Conservation (phyloP, 2,113 vertebrate genomes). For the Callithrix jacchus region DNA sequence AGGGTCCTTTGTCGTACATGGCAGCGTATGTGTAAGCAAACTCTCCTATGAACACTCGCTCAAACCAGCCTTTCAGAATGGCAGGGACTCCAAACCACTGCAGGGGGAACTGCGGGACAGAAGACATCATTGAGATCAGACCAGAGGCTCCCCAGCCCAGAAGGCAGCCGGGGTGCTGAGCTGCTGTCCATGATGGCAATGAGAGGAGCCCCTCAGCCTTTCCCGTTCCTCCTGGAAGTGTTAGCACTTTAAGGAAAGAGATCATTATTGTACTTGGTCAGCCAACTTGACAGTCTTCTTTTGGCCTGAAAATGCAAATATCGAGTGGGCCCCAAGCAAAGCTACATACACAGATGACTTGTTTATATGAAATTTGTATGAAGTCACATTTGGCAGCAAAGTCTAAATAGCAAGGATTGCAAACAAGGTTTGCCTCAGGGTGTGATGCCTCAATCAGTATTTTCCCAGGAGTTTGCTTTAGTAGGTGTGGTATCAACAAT, state of each 20-base stretch:
- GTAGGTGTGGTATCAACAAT: not conserved
- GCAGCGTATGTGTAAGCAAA: conserved; percentile 82
- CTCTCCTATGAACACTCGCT: conserved; percentile 83
- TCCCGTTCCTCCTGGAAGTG: not conserved
- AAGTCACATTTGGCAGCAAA: not conserved
- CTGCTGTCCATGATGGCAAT: not conserved
- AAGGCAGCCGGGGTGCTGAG: fast-evolving
- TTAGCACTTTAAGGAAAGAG: not conserved
- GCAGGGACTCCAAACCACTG: conserved; percentile 89
- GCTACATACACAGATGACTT: not conserved
- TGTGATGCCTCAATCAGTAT: not conserved
- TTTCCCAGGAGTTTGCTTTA: not conserved
- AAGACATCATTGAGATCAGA: not conserved
- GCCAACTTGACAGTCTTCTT: not conserved
- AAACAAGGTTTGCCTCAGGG: not conserved
- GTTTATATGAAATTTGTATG: not conserved
- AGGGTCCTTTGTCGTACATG: conserved; percentile 84
- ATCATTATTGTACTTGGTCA: not conserved
- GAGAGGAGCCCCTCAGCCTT: not conserved
- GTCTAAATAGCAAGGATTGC: not conserved
- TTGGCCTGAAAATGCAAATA: not conserved
- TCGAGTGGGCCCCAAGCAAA: not conserved
- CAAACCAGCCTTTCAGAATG: conserved; percentile 90
- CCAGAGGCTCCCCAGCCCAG: too few species aligned
- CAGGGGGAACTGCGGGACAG: conserved; percentile 84